Evolutionary conservation across 2,113 vertebrate species (phyloP).

Genomic region (Cinclus mexicanus): DNA sequence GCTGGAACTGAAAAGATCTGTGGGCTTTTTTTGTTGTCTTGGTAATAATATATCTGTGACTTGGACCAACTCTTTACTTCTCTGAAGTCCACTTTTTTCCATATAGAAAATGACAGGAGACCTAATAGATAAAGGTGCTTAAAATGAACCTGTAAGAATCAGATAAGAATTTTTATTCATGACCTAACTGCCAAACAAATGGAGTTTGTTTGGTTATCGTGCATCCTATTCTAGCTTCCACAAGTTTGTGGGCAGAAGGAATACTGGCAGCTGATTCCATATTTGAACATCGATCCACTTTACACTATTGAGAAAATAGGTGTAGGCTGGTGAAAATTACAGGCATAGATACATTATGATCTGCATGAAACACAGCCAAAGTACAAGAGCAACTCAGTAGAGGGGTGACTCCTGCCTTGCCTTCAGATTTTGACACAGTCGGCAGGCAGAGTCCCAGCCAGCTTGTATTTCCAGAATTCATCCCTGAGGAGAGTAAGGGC

Average conservation of each 20-base stretch:
- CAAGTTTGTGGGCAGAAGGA: not conserved
- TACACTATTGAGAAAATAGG: not conserved
- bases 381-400: not conserved
- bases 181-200: no score
- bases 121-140: not conserved
- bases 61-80: not conserved
- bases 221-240: not conserved
- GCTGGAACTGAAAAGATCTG: not conserved
- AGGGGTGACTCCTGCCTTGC: not conserved
- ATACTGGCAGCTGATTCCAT: rapidly evolving
- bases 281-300: not conserved
- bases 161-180: not conserved
- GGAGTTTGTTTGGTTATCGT: not conserved
- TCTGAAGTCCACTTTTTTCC: not conserved
- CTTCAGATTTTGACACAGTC: not conserved
- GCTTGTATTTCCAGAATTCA: not conserved
- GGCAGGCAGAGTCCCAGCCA: not conserved
- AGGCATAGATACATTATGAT: not conserved
- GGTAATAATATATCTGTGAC: not conserved
- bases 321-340: not conserved
- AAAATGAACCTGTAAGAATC: not conserved
- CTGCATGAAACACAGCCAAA: not conserved
- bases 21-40: not conserved
- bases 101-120: not conserved
- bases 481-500: not conserved